phyloP scores from a whole-genome alignment of 2,888 invertebrate species.

The Boloria euphrosyne region DNA sequence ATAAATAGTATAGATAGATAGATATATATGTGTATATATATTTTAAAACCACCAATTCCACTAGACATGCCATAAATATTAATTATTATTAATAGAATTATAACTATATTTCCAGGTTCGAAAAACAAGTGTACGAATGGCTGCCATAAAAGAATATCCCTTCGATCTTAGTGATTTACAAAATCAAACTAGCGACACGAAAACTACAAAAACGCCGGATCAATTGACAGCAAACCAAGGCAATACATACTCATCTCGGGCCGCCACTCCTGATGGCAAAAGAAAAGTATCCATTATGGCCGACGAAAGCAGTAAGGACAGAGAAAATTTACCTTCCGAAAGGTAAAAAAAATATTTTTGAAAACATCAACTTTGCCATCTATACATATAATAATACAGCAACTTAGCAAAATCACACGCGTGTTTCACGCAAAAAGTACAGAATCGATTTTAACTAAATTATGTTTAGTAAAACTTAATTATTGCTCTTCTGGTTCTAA shows the following conservation, averaged over 20 bases:
- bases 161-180: slow-evolving; percentile 76
- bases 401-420: too few relatives aligned
- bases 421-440: too few relatives aligned
- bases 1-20: too few relatives aligned
- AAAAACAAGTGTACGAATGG: slow-evolving; percentile 79
- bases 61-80: too few relatives aligned
- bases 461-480: too few relatives aligned
- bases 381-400: too few relatives aligned
- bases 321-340: slow-evolving; percentile 86
- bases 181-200: slow-evolving; percentile 53
- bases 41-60: too few relatives aligned
- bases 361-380: too few relatives aligned
- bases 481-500: too few relatives aligned
- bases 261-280: slow-evolving; percentile 67
- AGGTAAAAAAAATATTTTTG: slow-evolving; percentile 59
- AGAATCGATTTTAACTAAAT: too few relatives aligned
- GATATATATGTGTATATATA: too few relatives aligned
- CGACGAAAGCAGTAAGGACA: slow-evolving; percentile 80
- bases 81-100: too few relatives aligned
- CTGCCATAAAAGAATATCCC: slow-evolving; percentile 79
- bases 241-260: slow-evolving; percentile 26
- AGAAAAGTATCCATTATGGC: slow-evolving; percentile 85
- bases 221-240: slow-evolving; percentile 31
- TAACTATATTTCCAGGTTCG: slow-evolving; percentile 62
- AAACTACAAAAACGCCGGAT: slow-evolving; percentile 32